Conservation (phyloP, 2,888 invertebrate species). For the Synanthedon formicaeformis region DNA sequence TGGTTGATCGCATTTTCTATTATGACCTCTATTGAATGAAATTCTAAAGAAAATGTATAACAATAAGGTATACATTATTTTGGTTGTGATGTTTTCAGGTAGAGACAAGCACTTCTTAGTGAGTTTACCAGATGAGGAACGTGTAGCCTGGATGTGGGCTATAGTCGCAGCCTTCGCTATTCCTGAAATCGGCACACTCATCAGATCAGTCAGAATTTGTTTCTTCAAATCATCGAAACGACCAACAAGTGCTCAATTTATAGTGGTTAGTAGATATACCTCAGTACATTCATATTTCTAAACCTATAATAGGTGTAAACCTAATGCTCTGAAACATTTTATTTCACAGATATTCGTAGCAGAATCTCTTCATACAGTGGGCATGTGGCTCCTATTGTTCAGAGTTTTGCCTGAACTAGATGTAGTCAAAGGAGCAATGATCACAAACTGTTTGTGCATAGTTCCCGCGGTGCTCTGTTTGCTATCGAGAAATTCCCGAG, state of each 20-base stretch:
- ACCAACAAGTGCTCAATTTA: constrained; percentile 71
- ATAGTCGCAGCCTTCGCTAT: constrained; percentile 87
- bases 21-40: background rate
- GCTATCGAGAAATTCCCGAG: constrained; percentile 84
- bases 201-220: constrained; percentile 87
- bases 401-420: constrained; percentile 92
- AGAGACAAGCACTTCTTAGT: constrained; percentile 89
- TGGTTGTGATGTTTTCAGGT: constrained; percentile 65
- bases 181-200: constrained; percentile 89
- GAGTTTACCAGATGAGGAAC: constrained; percentile 84
- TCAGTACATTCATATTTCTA: too few relatives aligned
- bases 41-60: background rate
- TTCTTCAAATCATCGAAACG: constrained; percentile 89
- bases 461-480: constrained; percentile 84
- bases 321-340: too few relatives aligned
- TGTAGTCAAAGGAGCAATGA: constrained; percentile 94
- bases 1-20: background rate
- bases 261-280: constrained; percentile 38
- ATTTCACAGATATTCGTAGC: constrained; percentile 76
- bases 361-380: constrained; percentile 90
- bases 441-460: constrained; percentile 95
- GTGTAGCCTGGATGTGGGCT: constrained; percentile 94
- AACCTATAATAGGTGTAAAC: constrained; percentile 37
- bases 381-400: constrained; percentile 88
- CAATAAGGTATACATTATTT: background rate